phyloP scores from a whole-genome alignment of 2,113 vertebrate species.

The Rynchops niger region DNA sequence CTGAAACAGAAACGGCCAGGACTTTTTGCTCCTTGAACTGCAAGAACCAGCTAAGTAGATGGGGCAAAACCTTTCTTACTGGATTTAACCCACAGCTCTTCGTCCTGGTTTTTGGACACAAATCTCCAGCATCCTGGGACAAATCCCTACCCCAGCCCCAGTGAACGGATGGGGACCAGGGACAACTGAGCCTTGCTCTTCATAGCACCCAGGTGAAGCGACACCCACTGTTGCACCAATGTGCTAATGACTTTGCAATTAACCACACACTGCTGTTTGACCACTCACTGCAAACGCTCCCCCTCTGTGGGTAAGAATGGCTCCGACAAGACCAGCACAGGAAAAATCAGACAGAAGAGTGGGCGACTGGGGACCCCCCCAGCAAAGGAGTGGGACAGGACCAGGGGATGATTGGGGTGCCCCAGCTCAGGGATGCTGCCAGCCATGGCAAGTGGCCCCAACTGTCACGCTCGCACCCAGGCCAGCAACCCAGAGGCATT shows the following conservation, averaged over 20 bases:
- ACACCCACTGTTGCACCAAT: fast-evolving
- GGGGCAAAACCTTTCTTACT: neutral
- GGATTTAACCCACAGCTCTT: neutral
- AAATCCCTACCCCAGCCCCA: neutral
- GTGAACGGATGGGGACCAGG: neutral
- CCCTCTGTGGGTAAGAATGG: neutral
- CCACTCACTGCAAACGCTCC: neutral
- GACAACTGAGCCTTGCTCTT: neutral
- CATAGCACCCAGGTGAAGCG: neutral
- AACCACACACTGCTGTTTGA: neutral
- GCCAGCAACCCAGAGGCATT: neutral
- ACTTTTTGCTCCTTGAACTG: neutral
- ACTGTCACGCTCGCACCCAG: fast-evolving
- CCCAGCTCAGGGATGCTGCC: fast-evolving
- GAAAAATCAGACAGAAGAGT: neutral
- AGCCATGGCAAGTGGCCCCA: fast-evolving
- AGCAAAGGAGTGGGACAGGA: fast-evolving
- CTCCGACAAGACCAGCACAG: neutral
- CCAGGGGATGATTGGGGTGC: neutral
- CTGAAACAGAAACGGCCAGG: neutral
- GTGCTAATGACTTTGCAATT: neutral
- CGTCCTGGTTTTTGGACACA: neutral
- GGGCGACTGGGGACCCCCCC: fast-evolving
- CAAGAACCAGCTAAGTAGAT: too few relatives aligned
- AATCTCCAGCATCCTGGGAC: neutral